Evolutionary conservation across 2,113 vertebrate genomes (phyloP).

Genomic region (Psittacara wagleri): DNA sequence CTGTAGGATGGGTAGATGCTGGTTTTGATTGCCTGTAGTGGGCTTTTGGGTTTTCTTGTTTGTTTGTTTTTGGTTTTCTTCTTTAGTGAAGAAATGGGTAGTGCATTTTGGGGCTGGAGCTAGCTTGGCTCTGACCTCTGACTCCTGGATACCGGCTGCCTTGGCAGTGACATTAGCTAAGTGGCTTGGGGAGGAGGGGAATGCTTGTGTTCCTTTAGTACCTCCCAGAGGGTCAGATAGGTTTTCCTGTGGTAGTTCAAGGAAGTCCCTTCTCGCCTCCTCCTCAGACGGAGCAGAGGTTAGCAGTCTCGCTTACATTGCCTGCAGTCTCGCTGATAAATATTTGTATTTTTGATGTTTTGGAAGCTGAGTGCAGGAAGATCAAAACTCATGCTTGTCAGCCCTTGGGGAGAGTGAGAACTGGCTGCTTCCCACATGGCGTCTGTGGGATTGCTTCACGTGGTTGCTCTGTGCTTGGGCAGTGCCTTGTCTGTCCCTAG

Average conservation of each 20-base stretch:
- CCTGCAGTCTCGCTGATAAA: background rate
- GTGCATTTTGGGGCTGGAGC: background rate
- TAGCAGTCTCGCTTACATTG: background rate
- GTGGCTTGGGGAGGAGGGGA: background rate
- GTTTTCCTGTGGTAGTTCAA: background rate
- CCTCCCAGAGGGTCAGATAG: background rate
- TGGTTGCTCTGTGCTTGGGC: background rate
- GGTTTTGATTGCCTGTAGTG: background rate
- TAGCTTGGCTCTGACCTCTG: background rate
- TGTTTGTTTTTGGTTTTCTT: background rate
- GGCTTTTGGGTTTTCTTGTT: background rate
- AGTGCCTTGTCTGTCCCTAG: background rate
- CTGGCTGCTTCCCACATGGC: background rate
- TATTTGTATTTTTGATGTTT: slow-evolving; percentile 24
- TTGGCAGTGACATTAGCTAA: background rate
- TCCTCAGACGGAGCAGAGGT: background rate
- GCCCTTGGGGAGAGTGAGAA: background rate
- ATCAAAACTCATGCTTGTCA: background rate
- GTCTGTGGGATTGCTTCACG: background rate
- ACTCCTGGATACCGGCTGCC: background rate
- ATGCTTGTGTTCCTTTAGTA: background rate
- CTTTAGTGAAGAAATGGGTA: background rate
- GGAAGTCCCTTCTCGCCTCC: background rate
- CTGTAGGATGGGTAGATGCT: background rate
- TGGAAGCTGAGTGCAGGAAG: background rate